These are phyloP conservation scores for Heliconius hortense DNA, from an alignment of 2,888 invertebrate genomes.

Conservation along the genomic window DNA sequence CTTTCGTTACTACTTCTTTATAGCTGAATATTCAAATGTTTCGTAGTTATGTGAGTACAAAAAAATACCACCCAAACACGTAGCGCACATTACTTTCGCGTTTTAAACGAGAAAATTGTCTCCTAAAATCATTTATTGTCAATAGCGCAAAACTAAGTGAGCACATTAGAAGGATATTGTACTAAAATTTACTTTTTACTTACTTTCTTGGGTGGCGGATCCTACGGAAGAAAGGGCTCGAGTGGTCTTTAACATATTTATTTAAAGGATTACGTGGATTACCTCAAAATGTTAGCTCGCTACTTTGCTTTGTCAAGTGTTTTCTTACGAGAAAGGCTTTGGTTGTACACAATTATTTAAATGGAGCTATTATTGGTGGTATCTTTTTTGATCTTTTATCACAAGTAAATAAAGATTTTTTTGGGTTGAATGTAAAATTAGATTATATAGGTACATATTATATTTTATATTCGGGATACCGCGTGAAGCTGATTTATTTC, in stretches of 20 bases:
- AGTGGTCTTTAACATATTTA: slow-evolving; percentile 68
- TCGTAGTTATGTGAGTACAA: slow-evolving; percentile 22
- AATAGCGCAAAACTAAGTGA: slow-evolving; percentile 55
- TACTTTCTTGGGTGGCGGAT: slow-evolving; percentile 62
- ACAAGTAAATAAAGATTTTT: slow-evolving; percentile 1
- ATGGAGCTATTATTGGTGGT: slow-evolving; percentile 26
- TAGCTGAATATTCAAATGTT: background rate
- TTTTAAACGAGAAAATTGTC: slow-evolving; percentile 51
- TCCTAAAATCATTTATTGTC: slow-evolving; percentile 39
- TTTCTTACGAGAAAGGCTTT: slow-evolving; percentile 54
- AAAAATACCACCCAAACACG: slow-evolving; percentile 58
- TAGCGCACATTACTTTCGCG: slow-evolving; percentile 46
- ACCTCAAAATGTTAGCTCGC: slow-evolving; percentile 53
- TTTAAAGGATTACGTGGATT: slow-evolving; percentile 75
- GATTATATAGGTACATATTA: background rate
- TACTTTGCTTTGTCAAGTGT: slow-evolving; percentile 50
- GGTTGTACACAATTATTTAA: slow-evolving; percentile 23
- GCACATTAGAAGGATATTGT: slow-evolving; percentile 42
- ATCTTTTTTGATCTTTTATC: slow-evolving; percentile 25
- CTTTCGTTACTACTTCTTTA: background rate
- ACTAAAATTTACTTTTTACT: slow-evolving; percentile 40
- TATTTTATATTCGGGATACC: background rate
- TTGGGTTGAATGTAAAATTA: background rate
- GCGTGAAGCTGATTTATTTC: background rate
- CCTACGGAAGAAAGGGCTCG: slow-evolving; percentile 48